Evolutionary conservation across 2,113 vertebrate species (phyloP).

Genomic region (Sturnus vulgaris): DNA sequence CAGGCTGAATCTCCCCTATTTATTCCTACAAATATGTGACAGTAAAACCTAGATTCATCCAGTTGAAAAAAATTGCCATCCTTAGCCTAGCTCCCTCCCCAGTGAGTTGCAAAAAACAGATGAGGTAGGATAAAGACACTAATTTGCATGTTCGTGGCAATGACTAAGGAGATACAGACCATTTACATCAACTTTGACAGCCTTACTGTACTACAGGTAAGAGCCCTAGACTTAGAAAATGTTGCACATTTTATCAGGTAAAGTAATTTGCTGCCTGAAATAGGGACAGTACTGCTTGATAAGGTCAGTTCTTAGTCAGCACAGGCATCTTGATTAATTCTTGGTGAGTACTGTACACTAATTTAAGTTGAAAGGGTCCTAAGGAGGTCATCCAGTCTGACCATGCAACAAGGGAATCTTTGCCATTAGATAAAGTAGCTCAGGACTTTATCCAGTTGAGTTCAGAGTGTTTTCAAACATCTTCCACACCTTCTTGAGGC

Average conservation of each 20-base stretch:
- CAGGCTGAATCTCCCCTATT: neutral
- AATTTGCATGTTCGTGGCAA: neutral
- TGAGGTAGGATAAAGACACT: neutral
- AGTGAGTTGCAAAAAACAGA: neutral
- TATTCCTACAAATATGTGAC: neutral
- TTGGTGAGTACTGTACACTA: neutral
- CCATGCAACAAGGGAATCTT: neutral
- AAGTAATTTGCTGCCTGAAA: neutral
- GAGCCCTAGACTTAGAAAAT: neutral
- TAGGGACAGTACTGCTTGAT: neutral
- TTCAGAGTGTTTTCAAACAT: neutral
- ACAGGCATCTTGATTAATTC: neutral
- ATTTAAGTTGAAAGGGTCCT: neutral
- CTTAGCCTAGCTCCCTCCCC: neutral
- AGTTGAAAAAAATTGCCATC: neutral
- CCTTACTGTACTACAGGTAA: neutral
- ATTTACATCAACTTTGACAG: neutral
- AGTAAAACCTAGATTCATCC: neutral
- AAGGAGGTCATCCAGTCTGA: neutral
- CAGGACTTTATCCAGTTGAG: neutral
- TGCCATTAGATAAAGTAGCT: neutral
- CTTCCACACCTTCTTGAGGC: neutral
- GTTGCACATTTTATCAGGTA: neutral
- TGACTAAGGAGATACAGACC: neutral
- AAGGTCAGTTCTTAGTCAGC: neutral